Evolutionary conservation across 2,888 invertebrate species (phyloP).

Genomic region (Lepidocyrtinus sp.): DNA sequence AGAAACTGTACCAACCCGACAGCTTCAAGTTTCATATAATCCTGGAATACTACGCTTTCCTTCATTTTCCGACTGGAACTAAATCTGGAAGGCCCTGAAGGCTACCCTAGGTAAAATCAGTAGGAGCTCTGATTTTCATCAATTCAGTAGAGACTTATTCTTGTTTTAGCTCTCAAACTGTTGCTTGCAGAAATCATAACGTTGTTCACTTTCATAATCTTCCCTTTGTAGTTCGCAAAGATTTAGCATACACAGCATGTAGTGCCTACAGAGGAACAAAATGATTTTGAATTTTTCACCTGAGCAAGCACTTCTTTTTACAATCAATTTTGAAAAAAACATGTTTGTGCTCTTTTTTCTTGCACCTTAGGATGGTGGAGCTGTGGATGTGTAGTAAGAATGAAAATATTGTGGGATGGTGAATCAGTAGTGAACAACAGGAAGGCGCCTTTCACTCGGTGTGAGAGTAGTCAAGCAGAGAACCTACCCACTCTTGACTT

Average conservation of each 20-base stretch:
- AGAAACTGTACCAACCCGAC: too few species aligned
- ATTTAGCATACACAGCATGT: neutral
- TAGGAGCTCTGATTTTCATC: neutral
- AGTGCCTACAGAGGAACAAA: constrained; percentile 8
- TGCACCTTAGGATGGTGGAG: too few species aligned
- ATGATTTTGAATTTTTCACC: constrained; percentile 10
- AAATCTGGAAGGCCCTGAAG: neutral
- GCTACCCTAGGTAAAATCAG: neutral
- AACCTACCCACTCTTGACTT: neutral
- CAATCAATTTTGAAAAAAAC: constrained; percentile 8
- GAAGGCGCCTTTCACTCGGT: neutral
- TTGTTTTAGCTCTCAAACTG: constrained; percentile 11
- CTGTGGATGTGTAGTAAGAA: too few species aligned
- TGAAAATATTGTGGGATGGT: too few species aligned
- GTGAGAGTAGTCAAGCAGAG: constrained; percentile 8
- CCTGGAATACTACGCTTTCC: too few species aligned
- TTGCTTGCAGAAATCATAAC: constrained; percentile 6
- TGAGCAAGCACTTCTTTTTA: constrained; percentile 7
- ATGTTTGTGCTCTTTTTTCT: neutral
- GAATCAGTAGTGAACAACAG: neutral
- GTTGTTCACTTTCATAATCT: constrained; percentile 7
- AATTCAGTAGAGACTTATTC: constrained; percentile 4
- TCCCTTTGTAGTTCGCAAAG: neutral
- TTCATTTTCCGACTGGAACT: too few species aligned
- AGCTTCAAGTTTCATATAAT: too few species aligned